Percentiles rank a stretch among this genome's conserved stretches.
Evolutionary conservation across 2,888 invertebrate genomes (phyloP).

Genomic region (Xestia rhomboidea): DNA sequence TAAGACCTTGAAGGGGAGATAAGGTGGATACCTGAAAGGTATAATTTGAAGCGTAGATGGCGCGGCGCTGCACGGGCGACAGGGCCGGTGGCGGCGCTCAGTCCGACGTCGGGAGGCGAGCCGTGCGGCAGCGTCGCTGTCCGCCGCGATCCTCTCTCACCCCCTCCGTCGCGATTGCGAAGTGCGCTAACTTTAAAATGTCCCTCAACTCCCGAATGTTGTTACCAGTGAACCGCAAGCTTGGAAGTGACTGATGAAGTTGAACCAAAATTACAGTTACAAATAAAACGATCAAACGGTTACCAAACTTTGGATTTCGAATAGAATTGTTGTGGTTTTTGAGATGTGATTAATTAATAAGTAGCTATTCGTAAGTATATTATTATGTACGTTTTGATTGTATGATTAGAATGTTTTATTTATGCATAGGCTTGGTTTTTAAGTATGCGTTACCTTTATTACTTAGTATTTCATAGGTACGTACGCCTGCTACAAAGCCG

Average conservation of each 20-base stretch:
- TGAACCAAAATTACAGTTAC: constrained; percentile 65
- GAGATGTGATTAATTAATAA: constrained; percentile 84
- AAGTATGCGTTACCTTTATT: background rate
- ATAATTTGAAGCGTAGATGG: constrained; percentile 68
- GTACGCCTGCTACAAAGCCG: background rate
- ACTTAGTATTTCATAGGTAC: background rate
- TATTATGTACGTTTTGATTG: constrained; percentile 1
- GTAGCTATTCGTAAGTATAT: constrained; percentile 76
- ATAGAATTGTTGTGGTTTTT: constrained; percentile 81
- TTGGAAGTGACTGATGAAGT: constrained; percentile 81
- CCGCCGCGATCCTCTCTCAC: constrained; percentile 61
- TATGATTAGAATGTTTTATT: constrained; percentile 11
- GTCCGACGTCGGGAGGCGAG: constrained; percentile 72
- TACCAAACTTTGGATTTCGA: constrained; percentile 82
- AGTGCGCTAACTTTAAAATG: constrained; percentile 85
- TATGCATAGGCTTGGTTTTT: background rate
- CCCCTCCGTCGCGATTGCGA: constrained; percentile 67
- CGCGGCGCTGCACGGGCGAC: constrained; percentile 65
- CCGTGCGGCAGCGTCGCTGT: constrained; percentile 69
- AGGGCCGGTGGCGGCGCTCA: constrained; percentile 70
- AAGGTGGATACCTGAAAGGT: constrained; percentile 77
- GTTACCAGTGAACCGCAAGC: constrained; percentile 73
- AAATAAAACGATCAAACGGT: constrained; percentile 61
- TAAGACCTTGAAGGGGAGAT: constrained; percentile 70
- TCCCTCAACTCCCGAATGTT: constrained; percentile 70